Conservation (phyloP, 2,797 vertebrate genomes). For the Diplodus sargus region DNA sequence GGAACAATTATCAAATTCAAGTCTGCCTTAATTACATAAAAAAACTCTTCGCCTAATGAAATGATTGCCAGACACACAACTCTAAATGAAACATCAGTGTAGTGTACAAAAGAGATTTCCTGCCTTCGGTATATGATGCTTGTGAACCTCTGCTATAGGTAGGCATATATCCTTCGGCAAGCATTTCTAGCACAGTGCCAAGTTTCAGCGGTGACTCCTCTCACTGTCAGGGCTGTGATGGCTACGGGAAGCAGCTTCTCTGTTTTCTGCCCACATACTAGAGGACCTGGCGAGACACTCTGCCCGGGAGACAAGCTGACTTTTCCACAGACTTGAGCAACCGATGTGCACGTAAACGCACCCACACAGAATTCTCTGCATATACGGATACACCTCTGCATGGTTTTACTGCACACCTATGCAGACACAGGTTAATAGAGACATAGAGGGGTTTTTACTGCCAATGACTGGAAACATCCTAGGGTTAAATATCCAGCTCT, state of each 20-base stretch:
- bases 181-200: slow-evolving; percentile 10
- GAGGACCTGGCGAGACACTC: slow-evolving; percentile 34
- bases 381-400: background rate
- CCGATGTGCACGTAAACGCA: slow-evolving; percentile 11
- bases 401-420: background rate
- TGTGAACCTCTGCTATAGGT: background rate
- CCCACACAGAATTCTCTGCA: slow-evolving; percentile 20
- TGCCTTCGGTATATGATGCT: background rate
- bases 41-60: background rate
- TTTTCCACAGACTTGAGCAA: slow-evolving; percentile 45
- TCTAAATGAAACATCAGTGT: background rate
- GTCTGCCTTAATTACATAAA: slow-evolving; percentile 10
- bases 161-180: background rate
- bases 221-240: slow-evolving; percentile 52
- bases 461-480: background rate
- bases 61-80: background rate
- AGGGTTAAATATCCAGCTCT: slow-evolving; percentile 25
- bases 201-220: slow-evolving; percentile 32
- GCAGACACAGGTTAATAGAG: background rate
- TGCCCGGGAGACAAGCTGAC: slow-evolving; percentile 48
- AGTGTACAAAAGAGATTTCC: background rate
- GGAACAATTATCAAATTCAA: background rate
- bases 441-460: background rate
- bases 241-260: slow-evolving; percentile 50
- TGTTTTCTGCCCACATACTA: slow-evolving; percentile 60